phyloP scores from a whole-genome alignment of 2,113 vertebrate species.

The Scytalopus superciliaris region DNA sequence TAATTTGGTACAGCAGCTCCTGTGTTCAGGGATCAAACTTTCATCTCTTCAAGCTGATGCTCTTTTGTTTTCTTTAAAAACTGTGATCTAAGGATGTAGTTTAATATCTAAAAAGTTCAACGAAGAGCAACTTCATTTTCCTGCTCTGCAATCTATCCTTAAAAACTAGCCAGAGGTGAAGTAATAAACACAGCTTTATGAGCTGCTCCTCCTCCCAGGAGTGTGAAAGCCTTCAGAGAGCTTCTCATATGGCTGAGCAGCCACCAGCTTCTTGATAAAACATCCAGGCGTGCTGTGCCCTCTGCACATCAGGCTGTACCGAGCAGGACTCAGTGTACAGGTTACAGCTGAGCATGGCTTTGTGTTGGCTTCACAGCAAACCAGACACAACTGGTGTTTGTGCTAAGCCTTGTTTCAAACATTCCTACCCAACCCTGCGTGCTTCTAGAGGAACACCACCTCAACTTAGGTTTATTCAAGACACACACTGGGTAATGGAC shows the following conservation, averaged over 20 bases:
- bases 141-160: neutral
- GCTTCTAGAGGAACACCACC: neutral
- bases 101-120: neutral
- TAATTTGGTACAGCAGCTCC: neutral
- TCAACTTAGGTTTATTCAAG: rapidly evolving
- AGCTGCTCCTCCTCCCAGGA: neutral
- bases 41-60: neutral
- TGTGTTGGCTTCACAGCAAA: neutral
- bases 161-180: neutral
- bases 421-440: neutral
- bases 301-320: neutral
- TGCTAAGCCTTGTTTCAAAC: neutral
- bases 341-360: neutral
- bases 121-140: neutral
- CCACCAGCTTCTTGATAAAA: neutral
- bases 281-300: rapidly evolving
- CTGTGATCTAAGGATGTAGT: neutral
- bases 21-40: neutral
- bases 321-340: neutral
- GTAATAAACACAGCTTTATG: neutral
- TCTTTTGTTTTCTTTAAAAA: neutral
- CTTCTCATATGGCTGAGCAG: neutral
- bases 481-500: neutral
- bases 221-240: neutral
- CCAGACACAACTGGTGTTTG: neutral